A percentile compares a stretch with the other conserved stretches of the same genome.
These are phyloP conservation scores for Papilio glaucus DNA, from an alignment of 1,140 invertebrate species.

Conservation along the genomic window DNA sequence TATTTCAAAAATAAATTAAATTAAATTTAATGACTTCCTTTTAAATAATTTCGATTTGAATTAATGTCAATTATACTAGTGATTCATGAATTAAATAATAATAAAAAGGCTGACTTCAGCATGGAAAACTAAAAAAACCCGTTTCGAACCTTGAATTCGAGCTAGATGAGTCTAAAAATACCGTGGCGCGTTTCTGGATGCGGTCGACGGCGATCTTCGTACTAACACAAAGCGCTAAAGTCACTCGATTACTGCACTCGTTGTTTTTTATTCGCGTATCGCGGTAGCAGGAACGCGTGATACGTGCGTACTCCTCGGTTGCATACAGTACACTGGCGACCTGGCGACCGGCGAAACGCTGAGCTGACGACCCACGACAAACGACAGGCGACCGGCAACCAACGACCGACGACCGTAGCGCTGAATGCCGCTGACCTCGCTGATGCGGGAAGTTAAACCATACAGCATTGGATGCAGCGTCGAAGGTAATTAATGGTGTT, in stretches of 20 bases:
- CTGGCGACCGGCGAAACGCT: slow-evolving; percentile 25
- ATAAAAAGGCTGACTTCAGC: slow-evolving; percentile 40
- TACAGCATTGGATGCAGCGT: slow-evolving; percentile 43
- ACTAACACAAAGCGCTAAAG: slow-evolving; percentile 15
- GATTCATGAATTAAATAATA: neutral
- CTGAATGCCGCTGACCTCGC: slow-evolving; percentile 57
- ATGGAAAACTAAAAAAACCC: slow-evolving; percentile 53
- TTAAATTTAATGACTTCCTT: too few species aligned
- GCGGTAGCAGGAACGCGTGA: slow-evolving; percentile 18
- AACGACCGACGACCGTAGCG: slow-evolving; percentile 40
- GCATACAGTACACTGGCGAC: slow-evolving; percentile 50
- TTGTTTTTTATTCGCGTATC: slow-evolving; percentile 34
- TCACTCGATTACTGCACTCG: slow-evolving; percentile 5
- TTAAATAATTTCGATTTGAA: slow-evolving; percentile 26
- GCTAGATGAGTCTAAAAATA: slow-evolving; percentile 55
- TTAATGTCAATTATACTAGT: neutral
- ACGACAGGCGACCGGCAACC: neutral
- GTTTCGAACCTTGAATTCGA: slow-evolving; percentile 43
- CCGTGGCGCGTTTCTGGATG: slow-evolving; percentile 48
- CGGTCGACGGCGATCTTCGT: slow-evolving; percentile 39
- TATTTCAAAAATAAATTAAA: neutral
- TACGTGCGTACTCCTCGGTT: slow-evolving; percentile 45
- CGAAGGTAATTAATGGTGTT: neutral
- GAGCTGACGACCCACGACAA: neutral
- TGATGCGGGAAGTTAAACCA: slow-evolving; percentile 49